These are phyloP conservation scores for Xenopus borealis DNA, from an alignment of 2,113 vertebrate genomes.

Conservation along the genomic window DNA sequence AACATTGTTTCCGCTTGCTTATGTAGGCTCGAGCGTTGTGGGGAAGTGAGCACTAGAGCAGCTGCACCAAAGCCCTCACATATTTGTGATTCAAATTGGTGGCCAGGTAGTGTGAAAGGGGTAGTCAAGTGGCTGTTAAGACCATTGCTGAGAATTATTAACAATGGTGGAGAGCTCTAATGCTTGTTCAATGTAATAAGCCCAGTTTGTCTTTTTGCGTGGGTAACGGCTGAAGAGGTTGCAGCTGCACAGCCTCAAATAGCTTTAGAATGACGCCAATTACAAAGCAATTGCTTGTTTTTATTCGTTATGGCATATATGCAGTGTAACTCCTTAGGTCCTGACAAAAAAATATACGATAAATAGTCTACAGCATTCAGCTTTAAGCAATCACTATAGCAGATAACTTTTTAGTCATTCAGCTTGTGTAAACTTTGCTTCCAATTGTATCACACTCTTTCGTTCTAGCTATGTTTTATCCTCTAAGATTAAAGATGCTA, in stretches of 20 bases:
- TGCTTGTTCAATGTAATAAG: slow-evolving; percentile 90
- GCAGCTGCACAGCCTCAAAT: slow-evolving; percentile 95
- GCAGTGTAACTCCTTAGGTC: slow-evolving; percentile 73
- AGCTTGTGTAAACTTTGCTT: too few relatives aligned
- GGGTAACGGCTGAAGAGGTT: slow-evolving; percentile 95
- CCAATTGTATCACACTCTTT: too few relatives aligned
- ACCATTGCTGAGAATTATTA: slow-evolving; percentile 93
- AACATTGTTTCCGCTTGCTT: slow-evolving; percentile 79
- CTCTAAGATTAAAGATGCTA: too few relatives aligned
- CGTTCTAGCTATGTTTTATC: too few relatives aligned
- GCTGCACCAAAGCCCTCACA: slow-evolving; percentile 75
- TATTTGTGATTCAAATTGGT: slow-evolving; percentile 86
- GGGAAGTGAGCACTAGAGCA: slow-evolving; percentile 74
- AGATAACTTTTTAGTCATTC: too few relatives aligned
- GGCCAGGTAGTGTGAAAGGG: slow-evolving; percentile 91
- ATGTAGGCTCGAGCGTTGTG: slow-evolving; percentile 70
- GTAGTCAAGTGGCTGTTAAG: slow-evolving; percentile 94
- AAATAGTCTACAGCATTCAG: too few relatives aligned
- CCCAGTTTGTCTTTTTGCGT: slow-evolving; percentile 86
- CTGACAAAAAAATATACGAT: too few relatives aligned
- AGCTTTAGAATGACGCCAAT: slow-evolving; percentile 88
- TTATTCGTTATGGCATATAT: slow-evolving; percentile 78
- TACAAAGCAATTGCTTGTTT: slow-evolving; percentile 87
- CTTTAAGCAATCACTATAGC: too few relatives aligned
- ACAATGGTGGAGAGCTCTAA: slow-evolving; percentile 88